These are phyloP conservation scores for Mesopsocus fuscifrons DNA, from an alignment of 2,888 invertebrate species.

Conservation along the genomic window DNA sequence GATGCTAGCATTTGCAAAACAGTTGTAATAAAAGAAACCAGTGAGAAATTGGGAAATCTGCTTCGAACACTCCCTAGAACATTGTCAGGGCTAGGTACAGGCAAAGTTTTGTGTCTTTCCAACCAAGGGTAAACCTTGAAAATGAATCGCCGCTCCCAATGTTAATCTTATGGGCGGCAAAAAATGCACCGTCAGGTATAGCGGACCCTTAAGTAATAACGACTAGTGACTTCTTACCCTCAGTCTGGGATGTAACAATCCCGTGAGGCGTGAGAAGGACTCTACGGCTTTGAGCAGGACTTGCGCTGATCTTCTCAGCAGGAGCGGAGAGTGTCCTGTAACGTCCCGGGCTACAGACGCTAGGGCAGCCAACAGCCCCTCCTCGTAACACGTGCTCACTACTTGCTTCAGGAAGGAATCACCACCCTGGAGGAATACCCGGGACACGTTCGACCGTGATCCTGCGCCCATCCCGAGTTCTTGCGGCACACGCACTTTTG, in stretches of 20 bases:
- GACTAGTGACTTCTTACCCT: conserved; percentile 8
- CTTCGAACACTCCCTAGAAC: too few relatives aligned
- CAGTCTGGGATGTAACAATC: conserved; percentile 10
- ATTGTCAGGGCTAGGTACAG: too few relatives aligned
- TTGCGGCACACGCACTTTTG: background rate
- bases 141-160: too few relatives aligned
- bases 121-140: too few relatives aligned
- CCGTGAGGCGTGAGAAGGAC: background rate
- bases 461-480: background rate
- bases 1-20: too few relatives aligned
- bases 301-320: conserved; percentile 12
- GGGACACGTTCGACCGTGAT: background rate
- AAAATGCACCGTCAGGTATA: conserved; percentile 1
- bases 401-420: conserved; percentile 1
- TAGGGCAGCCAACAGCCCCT: conserved; percentile 49
- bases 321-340: conserved; percentile 9
- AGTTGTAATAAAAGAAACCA: too few relatives aligned
- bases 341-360: conserved; percentile 31
- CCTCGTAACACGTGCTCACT: conserved; percentile 30
- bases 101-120: too few relatives aligned
- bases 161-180: too few relatives aligned
- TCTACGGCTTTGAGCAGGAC: conserved; percentile 12
- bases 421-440: background rate
- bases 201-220: conserved; percentile 10
- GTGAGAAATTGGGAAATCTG: too few relatives aligned